Percentiles rank a stretch among this genome's conserved stretches.
Conservation (phyloP, 1,140 invertebrate species). For the Polypedilum vanderplanki region DNA sequence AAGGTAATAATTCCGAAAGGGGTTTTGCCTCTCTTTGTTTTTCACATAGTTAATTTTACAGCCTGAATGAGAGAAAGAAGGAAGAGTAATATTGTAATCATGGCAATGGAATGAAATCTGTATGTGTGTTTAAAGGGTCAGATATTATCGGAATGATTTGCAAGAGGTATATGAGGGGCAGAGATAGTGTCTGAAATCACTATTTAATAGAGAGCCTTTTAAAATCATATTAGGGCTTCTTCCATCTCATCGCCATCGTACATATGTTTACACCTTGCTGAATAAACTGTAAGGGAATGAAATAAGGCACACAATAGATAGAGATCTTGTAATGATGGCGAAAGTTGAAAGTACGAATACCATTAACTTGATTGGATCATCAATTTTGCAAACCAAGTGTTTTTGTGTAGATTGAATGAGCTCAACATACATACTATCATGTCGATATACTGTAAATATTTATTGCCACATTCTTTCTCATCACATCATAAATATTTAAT, state of each 20-base stretch:
- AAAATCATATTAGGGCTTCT: conserved; percentile 15
- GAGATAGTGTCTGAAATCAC: background rate
- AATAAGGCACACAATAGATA: too few relatives aligned
- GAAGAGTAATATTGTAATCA: background rate
- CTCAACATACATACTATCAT: background rate
- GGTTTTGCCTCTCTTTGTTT: background rate
- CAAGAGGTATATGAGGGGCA: background rate
- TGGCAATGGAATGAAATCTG: background rate
- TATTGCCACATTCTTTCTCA: too few relatives aligned
- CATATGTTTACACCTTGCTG: conserved; percentile 1
- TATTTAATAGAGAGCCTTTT: conserved; percentile 24
- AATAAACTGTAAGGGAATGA: too few relatives aligned
- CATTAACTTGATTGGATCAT: too few relatives aligned
- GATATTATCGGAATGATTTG: background rate
- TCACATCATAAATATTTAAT: too few relatives aligned
- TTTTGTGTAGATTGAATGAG: background rate
- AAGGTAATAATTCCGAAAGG: background rate
- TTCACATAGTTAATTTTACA: conserved; percentile 9
- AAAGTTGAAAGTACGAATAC: too few relatives aligned
- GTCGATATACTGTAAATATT: too few relatives aligned
- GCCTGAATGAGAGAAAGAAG: background rate
- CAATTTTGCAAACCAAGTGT: background rate
- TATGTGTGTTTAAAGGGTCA: background rate
- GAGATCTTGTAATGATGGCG: too few relatives aligned
- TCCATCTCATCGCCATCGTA: conserved; percentile 6